Evolutionary conservation across 2,113 vertebrate species (phyloP).

Genomic region (Brachyhypopomus gauderio): DNA sequence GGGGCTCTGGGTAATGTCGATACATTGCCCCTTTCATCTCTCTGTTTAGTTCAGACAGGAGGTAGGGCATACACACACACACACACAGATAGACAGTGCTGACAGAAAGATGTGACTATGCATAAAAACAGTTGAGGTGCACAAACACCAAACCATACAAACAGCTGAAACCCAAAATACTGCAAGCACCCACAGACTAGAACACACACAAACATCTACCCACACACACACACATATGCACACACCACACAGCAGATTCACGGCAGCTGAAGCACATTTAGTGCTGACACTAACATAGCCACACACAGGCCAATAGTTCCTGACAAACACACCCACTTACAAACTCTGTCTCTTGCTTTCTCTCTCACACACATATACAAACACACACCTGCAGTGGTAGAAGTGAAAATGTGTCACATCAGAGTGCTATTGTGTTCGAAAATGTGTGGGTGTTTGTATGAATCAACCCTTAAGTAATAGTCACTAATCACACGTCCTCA

Average conservation of each 20-base stretch:
- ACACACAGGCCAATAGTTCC: slow-evolving; percentile 33
- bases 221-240: slow-evolving; percentile 30
- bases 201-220: background rate
- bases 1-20: slow-evolving; percentile 3
- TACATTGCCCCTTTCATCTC: slow-evolving; percentile 19
- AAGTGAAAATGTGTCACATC: too few relatives aligned
- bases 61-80: slow-evolving; percentile 10
- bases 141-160: slow-evolving; percentile 7
- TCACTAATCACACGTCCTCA: too few relatives aligned
- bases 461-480: too few relatives aligned
- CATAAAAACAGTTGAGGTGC: slow-evolving; percentile 19
- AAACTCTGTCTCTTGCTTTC: too few relatives aligned
- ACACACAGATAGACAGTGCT: background rate
- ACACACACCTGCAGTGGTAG: too few relatives aligned
- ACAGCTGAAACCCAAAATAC: slow-evolving; percentile 20
- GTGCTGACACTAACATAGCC: background rate
- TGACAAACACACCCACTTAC: background rate
- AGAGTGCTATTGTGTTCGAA: too few relatives aligned
- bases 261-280: slow-evolving; percentile 19
- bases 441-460: too few relatives aligned
- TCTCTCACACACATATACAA: too few relatives aligned
- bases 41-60: slow-evolving; percentile 5
- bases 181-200: slow-evolving; percentile 9
- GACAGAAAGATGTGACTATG: slow-evolving; percentile 31
- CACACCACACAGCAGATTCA: slow-evolving; percentile 30